Evolutionary conservation across 2,888 invertebrate genomes (phyloP).

Genomic region (Aphidoletes aphidimyza): DNA sequence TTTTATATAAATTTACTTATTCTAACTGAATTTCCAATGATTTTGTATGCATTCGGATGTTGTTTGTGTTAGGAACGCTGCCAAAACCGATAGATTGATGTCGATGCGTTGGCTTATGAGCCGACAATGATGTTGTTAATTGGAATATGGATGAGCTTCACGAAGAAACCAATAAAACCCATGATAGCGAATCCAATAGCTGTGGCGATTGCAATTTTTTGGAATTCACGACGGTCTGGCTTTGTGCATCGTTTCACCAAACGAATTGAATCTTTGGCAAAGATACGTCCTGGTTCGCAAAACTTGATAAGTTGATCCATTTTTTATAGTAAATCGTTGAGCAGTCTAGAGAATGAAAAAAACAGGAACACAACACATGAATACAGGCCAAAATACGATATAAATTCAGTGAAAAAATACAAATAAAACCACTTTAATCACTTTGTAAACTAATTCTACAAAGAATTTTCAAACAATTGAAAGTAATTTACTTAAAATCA

Average conservation of each 20-base stretch:
- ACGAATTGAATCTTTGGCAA: conserved; percentile 97
- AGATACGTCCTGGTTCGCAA: conserved; percentile 94
- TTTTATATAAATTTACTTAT: conserved; percentile 13
- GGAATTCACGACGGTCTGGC: conserved; percentile 99
- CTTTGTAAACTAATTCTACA: not conserved
- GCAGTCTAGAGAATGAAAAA: not conserved
- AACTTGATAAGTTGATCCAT: conserved; percentile 99
- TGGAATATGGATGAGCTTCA: conserved; percentile 99
- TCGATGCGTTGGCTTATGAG: conserved; percentile 68
- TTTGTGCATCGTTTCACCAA: conserved; percentile 99
- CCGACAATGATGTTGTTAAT: conserved; percentile 96
- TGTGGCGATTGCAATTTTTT: conserved; percentile 99
- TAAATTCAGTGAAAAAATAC: not conserved
- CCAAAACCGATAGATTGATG: too few relatives aligned
- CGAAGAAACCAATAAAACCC: conserved; percentile 99
- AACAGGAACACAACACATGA: not conserved
- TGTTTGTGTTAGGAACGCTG: too few relatives aligned
- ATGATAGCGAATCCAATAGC: conserved; percentile 99
- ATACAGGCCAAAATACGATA: not conserved
- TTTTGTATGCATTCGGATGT: conserved; percentile 5
- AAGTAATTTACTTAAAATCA: not conserved
- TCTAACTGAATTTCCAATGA: conserved; percentile 33
- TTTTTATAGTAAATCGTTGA: conserved; percentile 59
- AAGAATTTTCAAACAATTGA: not conserved
- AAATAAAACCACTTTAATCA: not conserved